Percentiles rank a stretch among this genome's conserved stretches.
Evolutionary conservation across 64 coral and sea anemone genomes (phyloP).

Genomic region (Porites lutea): DNA sequence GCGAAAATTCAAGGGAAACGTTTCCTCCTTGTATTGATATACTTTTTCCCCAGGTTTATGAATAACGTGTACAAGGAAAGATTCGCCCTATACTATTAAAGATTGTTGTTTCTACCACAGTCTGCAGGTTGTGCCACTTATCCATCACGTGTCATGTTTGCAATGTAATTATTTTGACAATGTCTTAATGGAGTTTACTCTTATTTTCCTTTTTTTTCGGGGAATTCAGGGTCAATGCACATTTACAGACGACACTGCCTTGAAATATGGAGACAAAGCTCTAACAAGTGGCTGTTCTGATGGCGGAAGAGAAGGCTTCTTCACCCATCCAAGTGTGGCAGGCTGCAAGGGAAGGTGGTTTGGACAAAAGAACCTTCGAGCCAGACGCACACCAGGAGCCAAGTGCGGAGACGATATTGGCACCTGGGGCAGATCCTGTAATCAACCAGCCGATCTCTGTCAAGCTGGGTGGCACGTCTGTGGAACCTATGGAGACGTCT

Average conservation of each 20-base stretch:
- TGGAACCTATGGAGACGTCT: constrained; percentile 85
- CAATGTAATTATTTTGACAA: no score
- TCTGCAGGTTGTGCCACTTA: no score
- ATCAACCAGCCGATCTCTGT: constrained; percentile 77
- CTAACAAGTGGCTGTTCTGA: constrained; percentile 80
- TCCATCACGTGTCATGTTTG: no score
- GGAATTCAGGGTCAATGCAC: constrained; percentile 36
- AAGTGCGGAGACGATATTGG: constrained; percentile 82
- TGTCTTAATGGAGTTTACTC: no score
- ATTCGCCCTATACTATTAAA: no score
- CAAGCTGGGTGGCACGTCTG: constrained; percentile 80
- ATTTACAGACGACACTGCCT: constrained; percentile 45
- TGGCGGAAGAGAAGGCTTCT: constrained; percentile 86
- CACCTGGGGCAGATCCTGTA: constrained; percentile 39
- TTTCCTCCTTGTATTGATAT: no score
- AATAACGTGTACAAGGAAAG: no score
- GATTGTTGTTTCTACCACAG: no score
- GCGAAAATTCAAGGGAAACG: no score
- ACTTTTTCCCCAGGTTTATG: no score
- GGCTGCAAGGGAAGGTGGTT: constrained; percentile 83
- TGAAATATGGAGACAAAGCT: constrained; percentile 50
- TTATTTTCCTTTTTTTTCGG: neutral
- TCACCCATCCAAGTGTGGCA: constrained; percentile 73
- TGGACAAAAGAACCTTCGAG: constrained; percentile 70
- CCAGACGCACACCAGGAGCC: constrained; percentile 33